These are phyloP conservation scores for Psophia crepitans DNA, from an alignment of 2,113 vertebrate species.

Conservation along the genomic window DNA sequence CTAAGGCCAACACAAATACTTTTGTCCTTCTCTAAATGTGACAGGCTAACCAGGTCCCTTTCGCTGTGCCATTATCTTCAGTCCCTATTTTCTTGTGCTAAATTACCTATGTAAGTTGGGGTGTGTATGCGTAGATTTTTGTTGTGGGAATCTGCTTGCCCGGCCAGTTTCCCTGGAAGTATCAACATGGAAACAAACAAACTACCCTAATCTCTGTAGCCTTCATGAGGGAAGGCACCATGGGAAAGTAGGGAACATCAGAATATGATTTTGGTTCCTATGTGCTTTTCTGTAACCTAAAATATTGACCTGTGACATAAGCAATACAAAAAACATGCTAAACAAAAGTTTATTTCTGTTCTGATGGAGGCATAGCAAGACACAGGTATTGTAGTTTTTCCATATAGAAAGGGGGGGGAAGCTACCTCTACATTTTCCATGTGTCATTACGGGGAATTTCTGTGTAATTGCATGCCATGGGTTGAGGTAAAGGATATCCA, in stretches of 20 bases:
- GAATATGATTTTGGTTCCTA: fast-evolving
- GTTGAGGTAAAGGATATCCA: neutral
- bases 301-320: neutral
- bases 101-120: neutral
- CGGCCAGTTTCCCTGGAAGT: neutral
- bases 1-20: neutral
- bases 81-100: neutral
- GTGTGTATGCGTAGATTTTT: neutral
- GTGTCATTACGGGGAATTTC: neutral
- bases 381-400: neutral
- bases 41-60: neutral
- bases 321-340: neutral
- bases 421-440: neutral
- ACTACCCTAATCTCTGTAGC: neutral
- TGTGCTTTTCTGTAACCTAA: neutral
- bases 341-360: neutral
- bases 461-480: neutral
- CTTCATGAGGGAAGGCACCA: neutral
- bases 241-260: neutral
- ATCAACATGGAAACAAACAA: neutral
- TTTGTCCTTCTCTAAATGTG: neutral
- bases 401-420: neutral
- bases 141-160: neutral
- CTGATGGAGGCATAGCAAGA: neutral
- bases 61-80: neutral